Evolutionary conservation across 2,888 invertebrate genomes (phyloP).

Genomic region (Thumatha senex): DNA sequence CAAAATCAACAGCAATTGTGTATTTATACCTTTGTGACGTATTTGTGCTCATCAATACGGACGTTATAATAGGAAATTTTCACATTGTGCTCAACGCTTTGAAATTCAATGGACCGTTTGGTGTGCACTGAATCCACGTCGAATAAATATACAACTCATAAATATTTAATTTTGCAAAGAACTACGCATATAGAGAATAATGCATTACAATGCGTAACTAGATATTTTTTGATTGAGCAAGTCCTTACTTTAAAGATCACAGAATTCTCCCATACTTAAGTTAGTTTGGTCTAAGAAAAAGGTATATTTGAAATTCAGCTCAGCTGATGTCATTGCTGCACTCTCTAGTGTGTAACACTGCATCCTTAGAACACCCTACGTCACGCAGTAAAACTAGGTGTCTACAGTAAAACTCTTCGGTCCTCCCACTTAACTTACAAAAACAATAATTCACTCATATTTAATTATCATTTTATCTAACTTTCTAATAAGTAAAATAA

Average conservation of each 20-base stretch:
- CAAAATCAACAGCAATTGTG: slow-evolving; percentile 29
- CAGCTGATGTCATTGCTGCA: no score
- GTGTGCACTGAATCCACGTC: slow-evolving; percentile 29
- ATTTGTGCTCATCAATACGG: slow-evolving; percentile 36
- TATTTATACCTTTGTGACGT: slow-evolving; percentile 31
- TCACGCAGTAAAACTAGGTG: no score
- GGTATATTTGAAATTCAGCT: no score
- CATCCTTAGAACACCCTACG: no score
- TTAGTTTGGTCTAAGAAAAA: no score
- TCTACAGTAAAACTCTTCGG: no score
- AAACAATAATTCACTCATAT: no score
- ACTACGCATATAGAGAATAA: slow-evolving; percentile 15
- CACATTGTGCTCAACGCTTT: slow-evolving; percentile 50
- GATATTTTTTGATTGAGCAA: neutral
- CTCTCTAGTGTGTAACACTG: no score
- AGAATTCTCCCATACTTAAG: neutral
- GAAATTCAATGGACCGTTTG: slow-evolving; percentile 50
- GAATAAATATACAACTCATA: slow-evolving; percentile 45
- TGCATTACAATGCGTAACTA: slow-evolving; percentile 12
- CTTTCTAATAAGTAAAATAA: no score
- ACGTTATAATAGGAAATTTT: slow-evolving; percentile 48
- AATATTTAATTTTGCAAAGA: slow-evolving; percentile 42
- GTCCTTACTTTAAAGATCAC: neutral
- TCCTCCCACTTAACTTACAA: no score
- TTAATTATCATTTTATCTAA: no score